Conservation (phyloP, 2,113 vertebrate genomes). For the Cacatua alba region DNA sequence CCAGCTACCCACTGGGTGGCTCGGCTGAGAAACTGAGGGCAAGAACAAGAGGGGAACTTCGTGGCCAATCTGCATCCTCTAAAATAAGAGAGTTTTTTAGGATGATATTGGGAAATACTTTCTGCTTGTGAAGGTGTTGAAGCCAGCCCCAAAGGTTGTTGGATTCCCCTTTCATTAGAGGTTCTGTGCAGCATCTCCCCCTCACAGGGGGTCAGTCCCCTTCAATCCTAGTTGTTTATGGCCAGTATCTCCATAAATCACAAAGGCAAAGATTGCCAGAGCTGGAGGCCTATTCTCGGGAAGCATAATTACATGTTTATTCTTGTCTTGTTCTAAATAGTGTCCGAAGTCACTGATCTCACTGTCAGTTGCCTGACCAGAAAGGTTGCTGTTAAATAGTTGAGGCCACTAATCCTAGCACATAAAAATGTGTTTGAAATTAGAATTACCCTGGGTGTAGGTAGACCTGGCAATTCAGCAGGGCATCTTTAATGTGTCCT, state of each 20-base stretch:
- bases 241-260: neutral
- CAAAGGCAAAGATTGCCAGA: neutral
- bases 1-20: fast-evolving
- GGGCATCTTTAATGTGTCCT: neutral
- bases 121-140: neutral
- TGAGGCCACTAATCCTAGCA: neutral
- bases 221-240: neutral
- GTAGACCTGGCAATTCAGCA: neutral
- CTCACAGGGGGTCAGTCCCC: neutral
- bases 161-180: neutral
- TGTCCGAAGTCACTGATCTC: neutral
- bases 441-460: neutral
- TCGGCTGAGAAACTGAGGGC: neutral
- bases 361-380: neutral
- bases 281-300: neutral
- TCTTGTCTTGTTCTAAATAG: neutral
- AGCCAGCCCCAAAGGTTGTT: neutral
- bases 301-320: neutral
- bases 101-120: neutral
- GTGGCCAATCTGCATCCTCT: fast-evolving
- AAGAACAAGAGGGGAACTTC: neutral
- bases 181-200: neutral
- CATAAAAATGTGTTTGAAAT: neutral
- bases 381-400: neutral
- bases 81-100: neutral